Percentiles rank a stretch among this genome's conserved stretches.
Evolutionary conservation across 2,888 invertebrate genomes (phyloP).

Genomic region (Andrena marginata): DNA sequence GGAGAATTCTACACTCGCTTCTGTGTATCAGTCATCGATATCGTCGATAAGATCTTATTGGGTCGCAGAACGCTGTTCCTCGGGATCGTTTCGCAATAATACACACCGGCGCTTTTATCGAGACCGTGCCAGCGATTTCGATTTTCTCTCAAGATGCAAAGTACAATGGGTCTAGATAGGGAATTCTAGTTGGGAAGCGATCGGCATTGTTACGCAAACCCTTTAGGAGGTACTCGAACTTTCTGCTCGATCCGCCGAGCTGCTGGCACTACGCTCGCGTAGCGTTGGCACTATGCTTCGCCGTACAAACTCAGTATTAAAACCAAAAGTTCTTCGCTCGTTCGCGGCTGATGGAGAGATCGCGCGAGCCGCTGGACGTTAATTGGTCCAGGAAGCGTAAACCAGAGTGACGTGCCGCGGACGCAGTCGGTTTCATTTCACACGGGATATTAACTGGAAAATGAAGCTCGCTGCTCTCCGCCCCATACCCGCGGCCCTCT

Average conservation of each 20-base stretch:
- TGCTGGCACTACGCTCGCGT: no score
- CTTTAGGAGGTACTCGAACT: no score
- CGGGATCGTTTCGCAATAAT: background rate
- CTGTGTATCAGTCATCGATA: conserved; percentile 34
- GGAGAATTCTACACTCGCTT: conserved; percentile 10
- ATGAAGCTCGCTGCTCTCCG: conserved; percentile 10
- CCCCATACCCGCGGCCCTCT: background rate
- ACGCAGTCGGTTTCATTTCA: conserved; percentile 36
- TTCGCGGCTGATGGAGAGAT: background rate
- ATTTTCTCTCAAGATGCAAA: background rate
- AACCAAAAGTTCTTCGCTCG: no score
- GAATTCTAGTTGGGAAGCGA: background rate
- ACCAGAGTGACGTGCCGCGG: conserved; percentile 20
- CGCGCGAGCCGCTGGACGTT: conserved; percentile 17
- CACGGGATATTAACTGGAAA: conserved; percentile 36
- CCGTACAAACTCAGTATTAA: no score
- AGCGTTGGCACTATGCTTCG: no score
- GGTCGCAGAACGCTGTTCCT: conserved; percentile 26
- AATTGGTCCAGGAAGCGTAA: conserved; percentile 33
- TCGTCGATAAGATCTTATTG: conserved; percentile 43
- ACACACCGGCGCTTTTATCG: background rate
- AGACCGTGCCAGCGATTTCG: conserved; percentile 1
- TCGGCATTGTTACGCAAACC: background rate
- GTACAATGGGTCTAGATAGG: background rate
- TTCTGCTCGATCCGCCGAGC: no score